Evolutionary conservation across 2,888 invertebrate species (phyloP), one percentile per base, ranked within the genome.

Genomic region (Drosophila glabriapex): DNA sequence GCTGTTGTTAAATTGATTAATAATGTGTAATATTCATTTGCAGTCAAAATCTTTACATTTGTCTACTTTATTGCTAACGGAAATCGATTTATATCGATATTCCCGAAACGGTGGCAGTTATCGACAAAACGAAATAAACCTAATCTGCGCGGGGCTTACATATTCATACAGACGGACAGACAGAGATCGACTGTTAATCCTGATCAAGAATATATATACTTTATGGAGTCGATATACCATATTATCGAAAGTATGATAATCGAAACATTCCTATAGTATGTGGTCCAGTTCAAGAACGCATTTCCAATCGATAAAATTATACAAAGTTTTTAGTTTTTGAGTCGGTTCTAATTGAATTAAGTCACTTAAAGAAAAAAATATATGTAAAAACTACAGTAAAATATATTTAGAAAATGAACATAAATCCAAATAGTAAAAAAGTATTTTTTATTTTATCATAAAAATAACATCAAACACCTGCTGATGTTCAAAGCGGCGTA

Each of bases 401-500:
- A 50, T 50, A 19, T 28, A 50, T 50, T 19, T 52, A 29, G 12
- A 25, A 25, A 46, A 52, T 29, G 3, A 28, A 49, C 28, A 49
- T 28, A 5, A 52, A 52, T n/a, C 29, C 19, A 29, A 28, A 52
- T n/a, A 31, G n/a, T 52, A 6, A 29, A 10, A 3, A n/a, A 7
- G 5, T 22, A 7, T 33, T 22, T n/a, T 14, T 5, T 14, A 35
- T 35, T 35, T 33, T 1, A 25, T 19, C 14, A 35, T 60, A 29
- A 56, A n/a, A 60, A 31, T 71, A 35, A 41, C 52, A 60, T 49
- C 37, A 19, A 53, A 29, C 16, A 31, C 7, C 46, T 35, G 53
- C 28, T 54, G 58, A 25, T 33, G 56, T 12, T 35, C n/a, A 9
- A 55, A 29, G 54, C 22, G 73, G 67, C 74, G 70, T 74, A 74